Base-by-base conservation (phyloP, 1,140 invertebrate genomes). In the Pteromalus puparum region DNA sequence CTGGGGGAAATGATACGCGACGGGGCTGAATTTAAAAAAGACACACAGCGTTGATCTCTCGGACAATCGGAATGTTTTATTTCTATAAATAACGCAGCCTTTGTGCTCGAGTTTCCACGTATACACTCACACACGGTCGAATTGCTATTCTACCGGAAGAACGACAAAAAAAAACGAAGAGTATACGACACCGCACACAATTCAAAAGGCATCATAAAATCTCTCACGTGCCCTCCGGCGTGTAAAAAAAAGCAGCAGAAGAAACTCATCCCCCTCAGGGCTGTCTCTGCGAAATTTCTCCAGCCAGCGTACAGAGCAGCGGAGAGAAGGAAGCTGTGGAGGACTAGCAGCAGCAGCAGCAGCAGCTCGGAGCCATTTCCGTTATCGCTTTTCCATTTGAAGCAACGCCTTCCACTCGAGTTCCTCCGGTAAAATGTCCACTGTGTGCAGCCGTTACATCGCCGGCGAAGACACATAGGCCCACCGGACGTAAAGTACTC, bases 371-470 rank as follows among this genome's bases (percentile, higher is more conserved):
- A 48, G 18, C 82, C 82, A 83, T 83, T 83, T 80, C 67, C 76
- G 75, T 84, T 84, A 84, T 84, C 76, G 68, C 82, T 84, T 84
- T 84, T 80, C 82, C 76, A 79, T 84, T 84, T 38, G 82, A 80
- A 65, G 76, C 75, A 34, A 80, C 68, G 24, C 67, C 74, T 70
- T 65, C 73, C 73, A 76, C 30, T 75, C 61, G 73, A 82, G 34
- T 82, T 82, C 26, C 72, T 67, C 72, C 18, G 24, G 81, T 46
- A 18, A 75, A 82, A 82, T 73, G 70, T 65, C 70, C 48, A 75
- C 12, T 42, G 72, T 38, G 28, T 6, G 46, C 42, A 74, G 68
- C 80, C 68, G 26, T 73, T 73, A 70, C 79, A 72, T 72, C 34
- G 67, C 28, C 24, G 24, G n/a, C 26, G 26, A 61, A 81, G 46